Evolutionary conservation across 1,140 invertebrate species (phyloP).

Genomic region (Neotoxoptera formosana): DNA sequence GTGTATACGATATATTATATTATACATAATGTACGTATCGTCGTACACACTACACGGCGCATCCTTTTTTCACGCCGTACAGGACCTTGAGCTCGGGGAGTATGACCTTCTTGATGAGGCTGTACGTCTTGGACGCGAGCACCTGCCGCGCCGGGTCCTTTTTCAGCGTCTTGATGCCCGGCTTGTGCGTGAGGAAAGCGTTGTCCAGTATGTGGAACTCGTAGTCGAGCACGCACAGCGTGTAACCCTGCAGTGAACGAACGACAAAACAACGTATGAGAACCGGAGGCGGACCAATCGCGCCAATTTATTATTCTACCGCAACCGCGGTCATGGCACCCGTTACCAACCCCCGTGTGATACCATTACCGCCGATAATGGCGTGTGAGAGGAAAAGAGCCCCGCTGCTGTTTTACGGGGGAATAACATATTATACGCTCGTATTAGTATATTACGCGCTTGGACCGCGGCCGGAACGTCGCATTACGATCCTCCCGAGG

Average conservation of each 20-base stretch:
- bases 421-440: too few relatives aligned
- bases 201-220: conserved; percentile 91
- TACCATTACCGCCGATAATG: too few relatives aligned
- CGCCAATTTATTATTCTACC: background rate
- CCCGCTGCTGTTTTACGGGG: too few relatives aligned
- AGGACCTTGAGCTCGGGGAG: conserved; percentile 84
- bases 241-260: conserved; percentile 76
- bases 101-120: conserved; percentile 81
- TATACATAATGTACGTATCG: background rate
- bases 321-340: too few relatives aligned
- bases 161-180: conserved; percentile 82
- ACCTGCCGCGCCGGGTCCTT: conserved; percentile 78
- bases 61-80: conserved; percentile 80
- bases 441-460: too few relatives aligned
- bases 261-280: background rate
- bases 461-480: background rate
- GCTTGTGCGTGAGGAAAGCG: conserved; percentile 86
- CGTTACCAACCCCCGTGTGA: too few relatives aligned
- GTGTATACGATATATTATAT: background rate
- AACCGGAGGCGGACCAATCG: background rate
- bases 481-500: background rate
- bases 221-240: conserved; percentile 85
- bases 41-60: conserved; percentile 71
- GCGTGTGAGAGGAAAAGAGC: too few relatives aligned
- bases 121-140: conserved; percentile 79